phyloP scores from a whole-genome alignment of 2,888 invertebrate genomes.

The Monochamus alternatus region DNA sequence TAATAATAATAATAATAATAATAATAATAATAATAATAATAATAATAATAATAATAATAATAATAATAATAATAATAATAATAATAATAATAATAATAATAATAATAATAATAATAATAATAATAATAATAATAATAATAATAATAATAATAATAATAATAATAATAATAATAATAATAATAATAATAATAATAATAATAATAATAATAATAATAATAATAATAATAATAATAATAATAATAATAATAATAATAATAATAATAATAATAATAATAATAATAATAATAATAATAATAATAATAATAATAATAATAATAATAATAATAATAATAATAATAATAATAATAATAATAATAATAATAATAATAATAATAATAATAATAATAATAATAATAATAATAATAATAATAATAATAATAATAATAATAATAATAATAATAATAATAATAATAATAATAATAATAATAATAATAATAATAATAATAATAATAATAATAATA shows the following conservation, averaged over 20 bases:
- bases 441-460: slow-evolving; percentile 23
- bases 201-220: slow-evolving; percentile 23
- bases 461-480: slow-evolving; percentile 23
- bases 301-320: slow-evolving; percentile 23
- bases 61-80: slow-evolving; percentile 23
- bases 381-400: slow-evolving; percentile 23
- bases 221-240: slow-evolving; percentile 23
- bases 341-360: slow-evolving; percentile 23
- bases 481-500: slow-evolving; percentile 23
- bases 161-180: slow-evolving; percentile 23
- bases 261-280: slow-evolving; percentile 23
- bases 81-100: slow-evolving; percentile 23
- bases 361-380: slow-evolving; percentile 23
- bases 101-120: slow-evolving; percentile 23
- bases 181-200: slow-evolving; percentile 23
- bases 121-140: slow-evolving; percentile 23
- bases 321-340: slow-evolving; percentile 23
- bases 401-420: slow-evolving; percentile 23
- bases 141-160: slow-evolving; percentile 23
- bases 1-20: neutral
- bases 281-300: slow-evolving; percentile 23
- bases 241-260: slow-evolving; percentile 23
- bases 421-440: slow-evolving; percentile 23
- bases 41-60: slow-evolving; percentile 23
- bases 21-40: slow-evolving; percentile 23